Evolutionary conservation across 2,113 vertebrate species (phyloP), one percentile per base, ranked within the genome.

Genomic region (Sylvilagus bachmani): DNA sequence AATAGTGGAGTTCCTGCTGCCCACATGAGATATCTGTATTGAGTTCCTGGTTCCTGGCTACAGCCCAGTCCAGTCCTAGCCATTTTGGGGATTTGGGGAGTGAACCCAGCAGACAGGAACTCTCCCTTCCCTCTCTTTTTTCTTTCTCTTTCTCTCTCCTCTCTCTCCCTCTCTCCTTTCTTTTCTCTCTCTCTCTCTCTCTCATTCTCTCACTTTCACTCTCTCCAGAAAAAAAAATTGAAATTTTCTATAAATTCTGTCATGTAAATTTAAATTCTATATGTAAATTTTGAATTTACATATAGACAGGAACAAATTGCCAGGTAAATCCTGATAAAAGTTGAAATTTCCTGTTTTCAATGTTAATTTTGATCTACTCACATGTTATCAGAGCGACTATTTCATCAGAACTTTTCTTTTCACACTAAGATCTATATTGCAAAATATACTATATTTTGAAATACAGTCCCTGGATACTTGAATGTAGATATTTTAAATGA

Each of bases 381-480:
- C 5, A 73, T 38, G 38, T 21, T 78, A 73, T 6, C 1, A 51
- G 64, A 91, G 5, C 36, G 25, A 64, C 33, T 58, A 36, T 16
- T 29, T 69, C 24, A 84, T 55, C 24, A 93, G 58, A 79, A 83
- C 53, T 62, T 93, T 83, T 36, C n/a, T 73, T 89, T 83, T 88
- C 78, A 90, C 14, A 85, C 38, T 66, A 67, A 97, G 12, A 58
- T 17, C 19, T 87, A 75, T 51, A 53, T 78, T 91, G 90, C 69
- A 53, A 73, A 92, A 69, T 74, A 62, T 7, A 61, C 31, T 24
- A 31, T 24, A 61, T 80, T 83, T 77, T 83, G 10, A 87, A 93
- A 95, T 61, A 91, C 4, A 58, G 13, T 64, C 29, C 27, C 67
- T 27, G 19, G 29, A 29, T 77, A 22, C 44, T 73, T 3, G 1